phyloP scores from a whole-genome alignment of 1,140 invertebrate genomes.

The Rhagoletis pomonella region DNA sequence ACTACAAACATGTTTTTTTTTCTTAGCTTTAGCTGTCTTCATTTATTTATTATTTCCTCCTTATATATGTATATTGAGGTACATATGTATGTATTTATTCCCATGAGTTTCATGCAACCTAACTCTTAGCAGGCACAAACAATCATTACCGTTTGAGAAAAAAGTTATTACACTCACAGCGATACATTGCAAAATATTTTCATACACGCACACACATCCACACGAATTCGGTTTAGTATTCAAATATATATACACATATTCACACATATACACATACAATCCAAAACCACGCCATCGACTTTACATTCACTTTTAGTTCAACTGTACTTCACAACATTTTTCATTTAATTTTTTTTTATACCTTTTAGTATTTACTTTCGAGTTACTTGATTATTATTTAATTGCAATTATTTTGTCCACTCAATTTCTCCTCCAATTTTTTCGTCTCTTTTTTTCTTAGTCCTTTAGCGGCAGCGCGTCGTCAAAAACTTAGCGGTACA shows the following conservation, averaged over 20 bases:
- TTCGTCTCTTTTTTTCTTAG: constrained; percentile 61
- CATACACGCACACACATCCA: background rate
- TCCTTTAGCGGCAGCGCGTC: constrained; percentile 57
- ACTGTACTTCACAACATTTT: background rate
- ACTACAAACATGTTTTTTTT: background rate
- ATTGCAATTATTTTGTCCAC: background rate
- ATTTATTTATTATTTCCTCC: constrained; percentile 22
- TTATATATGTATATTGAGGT: background rate
- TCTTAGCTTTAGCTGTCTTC: constrained; percentile 23
- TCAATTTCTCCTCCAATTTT: background rate
- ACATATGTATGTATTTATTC: background rate
- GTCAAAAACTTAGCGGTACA: constrained; percentile 70
- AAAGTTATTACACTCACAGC: no score
- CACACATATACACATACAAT: background rate
- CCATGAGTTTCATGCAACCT: background rate
- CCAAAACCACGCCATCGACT: background rate
- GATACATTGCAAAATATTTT: background rate
- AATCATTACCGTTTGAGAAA: no score
- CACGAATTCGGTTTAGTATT: background rate
- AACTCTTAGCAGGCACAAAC: background rate
- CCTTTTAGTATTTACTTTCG: background rate
- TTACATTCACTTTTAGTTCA: background rate
- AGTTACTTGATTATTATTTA: background rate
- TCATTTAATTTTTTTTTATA: background rate
- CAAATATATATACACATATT: no score